These are phyloP conservation scores for Rhinoraja longicauda DNA, from an alignment of 2,797 vertebrate genomes.

Conservation along the genomic window DNA sequence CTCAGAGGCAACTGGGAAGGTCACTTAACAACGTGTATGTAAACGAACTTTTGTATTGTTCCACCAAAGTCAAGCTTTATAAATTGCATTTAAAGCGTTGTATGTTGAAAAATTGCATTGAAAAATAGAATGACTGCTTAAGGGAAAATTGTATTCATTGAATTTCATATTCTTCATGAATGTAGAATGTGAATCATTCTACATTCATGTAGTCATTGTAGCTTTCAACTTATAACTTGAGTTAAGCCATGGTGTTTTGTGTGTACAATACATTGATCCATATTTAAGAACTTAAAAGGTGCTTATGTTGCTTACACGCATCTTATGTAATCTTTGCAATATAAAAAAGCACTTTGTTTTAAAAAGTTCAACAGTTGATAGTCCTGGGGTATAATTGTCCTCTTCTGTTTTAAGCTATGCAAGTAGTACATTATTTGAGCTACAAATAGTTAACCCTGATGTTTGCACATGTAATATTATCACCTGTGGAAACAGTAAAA, in stretches of 20 bases:
- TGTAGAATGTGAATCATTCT: too few relatives aligned
- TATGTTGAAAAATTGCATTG: background rate
- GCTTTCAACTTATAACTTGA: background rate
- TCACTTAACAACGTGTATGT: background rate
- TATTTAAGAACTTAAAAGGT: background rate
- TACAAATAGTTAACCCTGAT: background rate
- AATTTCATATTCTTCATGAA: too few relatives aligned
- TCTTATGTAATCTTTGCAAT: background rate
- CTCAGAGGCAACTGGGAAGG: constrained; percentile 15
- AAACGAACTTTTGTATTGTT: background rate
- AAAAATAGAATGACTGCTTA: background rate
- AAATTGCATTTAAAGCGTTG: background rate
- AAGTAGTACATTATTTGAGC: background rate
- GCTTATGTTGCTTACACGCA: background rate
- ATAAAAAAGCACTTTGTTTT: background rate
- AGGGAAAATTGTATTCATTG: background rate
- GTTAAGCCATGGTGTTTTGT: background rate
- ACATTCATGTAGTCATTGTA: too few relatives aligned
- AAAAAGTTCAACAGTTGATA: background rate
- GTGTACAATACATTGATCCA: background rate
- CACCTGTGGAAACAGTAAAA: background rate
- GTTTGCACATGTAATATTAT: too few relatives aligned
- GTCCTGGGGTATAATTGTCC: background rate
- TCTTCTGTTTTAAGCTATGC: background rate
- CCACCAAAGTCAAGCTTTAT: background rate